These are phyloP conservation scores for Pseudochirops corinnae DNA, from an alignment of 2,797 vertebrate species.

Conservation along the genomic window DNA sequence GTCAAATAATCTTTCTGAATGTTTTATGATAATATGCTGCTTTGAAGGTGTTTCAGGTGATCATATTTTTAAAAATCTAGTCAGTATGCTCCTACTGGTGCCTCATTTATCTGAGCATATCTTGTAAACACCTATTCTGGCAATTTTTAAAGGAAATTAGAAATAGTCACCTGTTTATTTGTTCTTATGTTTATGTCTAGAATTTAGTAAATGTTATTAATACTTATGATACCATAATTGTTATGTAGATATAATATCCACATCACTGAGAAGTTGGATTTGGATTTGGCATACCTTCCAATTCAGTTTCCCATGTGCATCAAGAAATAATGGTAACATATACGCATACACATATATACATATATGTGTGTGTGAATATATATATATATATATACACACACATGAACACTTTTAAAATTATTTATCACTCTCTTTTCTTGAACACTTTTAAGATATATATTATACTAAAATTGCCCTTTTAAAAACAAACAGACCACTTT, in stretches of 20 bases:
- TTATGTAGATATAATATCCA: conserved; percentile 46
- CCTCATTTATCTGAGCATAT: conserved; percentile 68
- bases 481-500: conserved; percentile 38
- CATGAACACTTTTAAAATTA: background rate
- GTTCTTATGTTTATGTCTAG: conserved; percentile 51
- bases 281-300: conserved; percentile 44
- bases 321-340: conserved; percentile 27
- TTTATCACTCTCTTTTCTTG: background rate
- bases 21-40: conserved; percentile 86
- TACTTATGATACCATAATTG: conserved; percentile 38
- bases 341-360: background rate
- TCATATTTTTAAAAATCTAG: conserved; percentile 80
- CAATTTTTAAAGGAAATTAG: conserved; percentile 51
- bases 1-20: conserved; percentile 87
- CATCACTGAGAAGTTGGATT: conserved; percentile 52
- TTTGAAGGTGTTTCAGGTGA: conserved; percentile 83
- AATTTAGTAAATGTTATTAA: conserved; percentile 49
- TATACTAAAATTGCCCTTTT: conserved; percentile 4
- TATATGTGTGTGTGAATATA: background rate
- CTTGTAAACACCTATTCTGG: conserved; percentile 18
- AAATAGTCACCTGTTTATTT: background rate
- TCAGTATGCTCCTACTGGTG: conserved; percentile 71
- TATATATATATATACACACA: background rate
- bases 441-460: background rate
- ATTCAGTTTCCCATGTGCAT: conserved; percentile 13